These are phyloP conservation scores for Holothuria glaberrima DNA, from an alignment of 35 echinoderm and acorn worm species.

Conservation along the genomic window DNA sequence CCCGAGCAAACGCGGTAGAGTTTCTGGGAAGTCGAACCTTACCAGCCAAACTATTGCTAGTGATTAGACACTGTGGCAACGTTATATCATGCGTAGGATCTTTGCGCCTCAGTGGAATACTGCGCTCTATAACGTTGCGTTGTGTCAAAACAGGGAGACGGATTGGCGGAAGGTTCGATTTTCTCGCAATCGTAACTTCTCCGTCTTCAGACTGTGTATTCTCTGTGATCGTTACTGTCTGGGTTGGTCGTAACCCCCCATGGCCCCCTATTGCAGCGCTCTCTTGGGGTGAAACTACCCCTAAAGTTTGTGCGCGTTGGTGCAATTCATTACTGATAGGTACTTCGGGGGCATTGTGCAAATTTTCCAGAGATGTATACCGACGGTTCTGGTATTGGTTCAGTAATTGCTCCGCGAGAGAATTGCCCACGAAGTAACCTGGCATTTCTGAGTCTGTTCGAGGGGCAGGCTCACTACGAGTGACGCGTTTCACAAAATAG, in stretches of 20 bases:
- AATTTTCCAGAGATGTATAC: background rate
- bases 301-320: constrained; percentile 30
- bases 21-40: background rate
- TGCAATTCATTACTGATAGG: constrained; percentile 1
- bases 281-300: constrained; percentile 1
- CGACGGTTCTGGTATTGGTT: background rate
- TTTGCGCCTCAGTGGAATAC: constrained; percentile 37
- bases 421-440: constrained; percentile 41
- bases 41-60: background rate
- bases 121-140: constrained; percentile 1
- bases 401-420: constrained; percentile 16
- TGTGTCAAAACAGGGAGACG: background rate
- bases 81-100: constrained; percentile 33
- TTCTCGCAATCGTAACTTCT: background rate
- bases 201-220: background rate
- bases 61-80: constrained; percentile 1
- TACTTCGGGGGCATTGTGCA: background rate
- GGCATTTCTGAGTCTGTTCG: background rate
- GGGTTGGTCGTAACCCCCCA: background rate
- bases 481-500: constrained; percentile 35
- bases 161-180: background rate
- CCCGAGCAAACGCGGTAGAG: background rate
- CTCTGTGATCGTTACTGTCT: background rate
- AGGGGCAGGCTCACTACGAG: constrained; percentile 8
- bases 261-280: constrained; percentile 23